These are phyloP conservation scores for Eonycteris spelaea DNA, from an alignment of 2,113 vertebrate species.

Conservation along the genomic window DNA sequence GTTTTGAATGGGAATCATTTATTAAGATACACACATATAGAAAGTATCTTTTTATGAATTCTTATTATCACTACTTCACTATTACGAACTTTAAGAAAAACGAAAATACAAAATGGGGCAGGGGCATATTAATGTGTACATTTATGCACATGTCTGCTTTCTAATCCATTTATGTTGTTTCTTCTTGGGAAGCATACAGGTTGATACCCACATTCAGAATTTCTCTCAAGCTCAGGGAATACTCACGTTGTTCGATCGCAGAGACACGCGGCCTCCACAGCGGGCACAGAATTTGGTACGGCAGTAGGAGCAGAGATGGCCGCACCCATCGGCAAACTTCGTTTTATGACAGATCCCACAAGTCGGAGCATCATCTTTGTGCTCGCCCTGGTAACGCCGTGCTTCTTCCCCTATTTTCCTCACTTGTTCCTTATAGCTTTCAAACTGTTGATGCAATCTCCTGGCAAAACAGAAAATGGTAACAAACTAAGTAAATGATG, in stretches of 20 bases:
- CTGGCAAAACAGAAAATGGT: slow-evolving; percentile 82
- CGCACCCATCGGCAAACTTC: slow-evolving; percentile 98
- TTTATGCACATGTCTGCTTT: not conserved
- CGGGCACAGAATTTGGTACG: slow-evolving; percentile 98
- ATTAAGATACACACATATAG: not conserved
- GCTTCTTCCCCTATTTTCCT: slow-evolving; percentile 96
- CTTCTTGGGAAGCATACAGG: not conserved
- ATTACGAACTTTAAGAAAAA: not conserved
- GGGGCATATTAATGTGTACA: not conserved
- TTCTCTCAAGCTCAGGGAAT: not conserved
- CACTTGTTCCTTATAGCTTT: slow-evolving; percentile 99
- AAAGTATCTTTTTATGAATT: not conserved
- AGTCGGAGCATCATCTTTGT: slow-evolving; percentile 97
- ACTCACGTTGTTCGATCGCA: slow-evolving; percentile 98
- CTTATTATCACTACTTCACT: not conserved
- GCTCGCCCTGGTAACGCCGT: slow-evolving; percentile 92
- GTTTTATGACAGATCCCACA: slow-evolving; percentile 99
- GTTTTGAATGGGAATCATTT: not conserved
- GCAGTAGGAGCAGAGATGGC: slow-evolving; percentile 98
- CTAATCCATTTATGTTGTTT: not conserved
- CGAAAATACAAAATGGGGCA: not conserved
- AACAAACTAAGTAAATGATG: slow-evolving; percentile 44
- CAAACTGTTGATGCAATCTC: slow-evolving; percentile 98
- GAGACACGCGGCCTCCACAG: slow-evolving; percentile 96
- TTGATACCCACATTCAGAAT: not conserved